phyloP scores from a whole-genome alignment of 2,888 invertebrate genomes.

The Chelonus formosanus region DNA sequence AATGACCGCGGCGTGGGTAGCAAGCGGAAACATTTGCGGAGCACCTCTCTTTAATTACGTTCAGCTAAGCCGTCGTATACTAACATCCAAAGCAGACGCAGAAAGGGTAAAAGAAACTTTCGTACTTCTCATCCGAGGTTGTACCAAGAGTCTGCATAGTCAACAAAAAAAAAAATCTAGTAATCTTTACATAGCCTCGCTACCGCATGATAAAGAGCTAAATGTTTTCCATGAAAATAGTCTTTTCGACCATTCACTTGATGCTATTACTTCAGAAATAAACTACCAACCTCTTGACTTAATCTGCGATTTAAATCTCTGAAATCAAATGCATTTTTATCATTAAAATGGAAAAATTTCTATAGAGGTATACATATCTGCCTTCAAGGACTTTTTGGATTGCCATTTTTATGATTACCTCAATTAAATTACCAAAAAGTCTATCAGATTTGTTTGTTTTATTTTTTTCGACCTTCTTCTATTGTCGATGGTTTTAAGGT shows the following conservation, averaged over 20 bases:
- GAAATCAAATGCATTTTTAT: conserved; percentile 25
- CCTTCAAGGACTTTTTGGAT: too few relatives aligned
- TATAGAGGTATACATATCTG: too few relatives aligned
- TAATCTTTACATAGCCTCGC: conserved; percentile 16
- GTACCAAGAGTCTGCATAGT: conserved; percentile 23
- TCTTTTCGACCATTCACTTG: conserved; percentile 30
- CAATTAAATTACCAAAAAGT: neutral
- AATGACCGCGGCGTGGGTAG: conserved; percentile 49
- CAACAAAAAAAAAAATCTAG: conserved; percentile 19
- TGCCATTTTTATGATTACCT: neutral
- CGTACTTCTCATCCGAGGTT: conserved; percentile 14
- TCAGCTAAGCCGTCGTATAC: conserved; percentile 28
- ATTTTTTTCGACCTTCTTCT: too few relatives aligned
- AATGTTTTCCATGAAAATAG: conserved; percentile 41
- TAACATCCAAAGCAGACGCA: conserved; percentile 33
- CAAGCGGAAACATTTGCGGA: conserved; percentile 48
- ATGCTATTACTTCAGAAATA: conserved; percentile 1
- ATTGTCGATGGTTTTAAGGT: too few relatives aligned
- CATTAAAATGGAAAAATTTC: too few relatives aligned
- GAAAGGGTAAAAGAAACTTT: conserved; percentile 40
- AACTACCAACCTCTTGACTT: conserved; percentile 38
- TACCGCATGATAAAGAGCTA: conserved; percentile 16
- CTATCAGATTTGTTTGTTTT: neutral
- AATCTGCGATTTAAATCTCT: conserved; percentile 41
- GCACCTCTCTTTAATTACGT: conserved; percentile 51